Percentiles rank a stretch among this genome's conserved stretches.
These are phyloP conservation scores for Leiothrix lutea DNA, from an alignment of 2,113 vertebrate species.

Conservation along the genomic window DNA sequence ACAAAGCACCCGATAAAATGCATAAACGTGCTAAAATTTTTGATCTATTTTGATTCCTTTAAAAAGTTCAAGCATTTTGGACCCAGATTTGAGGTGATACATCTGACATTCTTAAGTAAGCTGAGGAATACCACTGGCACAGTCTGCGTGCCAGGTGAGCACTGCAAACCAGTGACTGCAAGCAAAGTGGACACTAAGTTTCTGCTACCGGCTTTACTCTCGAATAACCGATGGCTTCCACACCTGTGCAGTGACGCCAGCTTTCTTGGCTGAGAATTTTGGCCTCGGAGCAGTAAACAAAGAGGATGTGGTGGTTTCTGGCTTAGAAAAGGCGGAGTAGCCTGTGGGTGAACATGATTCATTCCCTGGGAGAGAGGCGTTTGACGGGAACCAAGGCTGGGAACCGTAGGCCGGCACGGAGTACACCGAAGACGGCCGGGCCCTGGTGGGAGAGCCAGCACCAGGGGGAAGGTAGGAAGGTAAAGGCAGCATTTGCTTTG, in stretches of 20 bases:
- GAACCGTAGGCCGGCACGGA: constrained; percentile 78
- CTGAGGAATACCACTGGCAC: constrained; percentile 44
- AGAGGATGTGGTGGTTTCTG: constrained; percentile 71
- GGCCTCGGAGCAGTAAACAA: constrained; percentile 84
- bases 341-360: constrained; percentile 69
- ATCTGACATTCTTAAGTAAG: constrained; percentile 57
- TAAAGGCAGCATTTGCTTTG: constrained; percentile 72
- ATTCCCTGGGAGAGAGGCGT: constrained; percentile 58
- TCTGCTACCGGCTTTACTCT: constrained; percentile 74
- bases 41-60: constrained; percentile 42
- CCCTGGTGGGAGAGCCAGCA: constrained; percentile 39
- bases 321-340: constrained; percentile 79
- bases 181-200: constrained; percentile 67
- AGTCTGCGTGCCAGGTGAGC: constrained; percentile 27
- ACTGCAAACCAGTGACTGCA: constrained; percentile 67
- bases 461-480: constrained; percentile 41
- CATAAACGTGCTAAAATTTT: constrained; percentile 30
- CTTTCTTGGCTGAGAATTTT: constrained; percentile 95
- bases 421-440: constrained; percentile 70
- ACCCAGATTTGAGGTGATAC: constrained; percentile 71
- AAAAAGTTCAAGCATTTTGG: constrained; percentile 63
- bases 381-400: constrained; percentile 76
- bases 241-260: constrained; percentile 87
- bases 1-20: background rate
- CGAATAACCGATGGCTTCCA: constrained; percentile 88